Percentiles rank a stretch among this genome's conserved stretches.
Evolutionary conservation across 2,888 invertebrate genomes (phyloP).

Genomic region (Sinotaia quadrata): DNA sequence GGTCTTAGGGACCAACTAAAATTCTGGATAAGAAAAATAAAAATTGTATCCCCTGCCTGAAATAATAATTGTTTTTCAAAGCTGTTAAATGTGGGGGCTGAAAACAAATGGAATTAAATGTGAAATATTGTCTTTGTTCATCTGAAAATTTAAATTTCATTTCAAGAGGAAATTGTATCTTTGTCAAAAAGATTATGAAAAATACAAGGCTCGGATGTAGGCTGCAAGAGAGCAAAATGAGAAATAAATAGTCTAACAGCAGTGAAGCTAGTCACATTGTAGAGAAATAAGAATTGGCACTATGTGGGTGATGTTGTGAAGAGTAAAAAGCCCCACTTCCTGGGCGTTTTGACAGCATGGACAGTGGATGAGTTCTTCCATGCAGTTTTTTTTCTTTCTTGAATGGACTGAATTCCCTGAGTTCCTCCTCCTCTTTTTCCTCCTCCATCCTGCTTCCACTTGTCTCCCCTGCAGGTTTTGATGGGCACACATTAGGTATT

Average conservation of each 20-base stretch:
- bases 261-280: conserved; percentile 51
- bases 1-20: no score
- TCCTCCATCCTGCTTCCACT: background rate
- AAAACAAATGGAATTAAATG: no score
- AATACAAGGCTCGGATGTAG: no score
- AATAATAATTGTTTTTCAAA: no score
- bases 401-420: no score
- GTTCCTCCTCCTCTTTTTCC: conserved; percentile 23
- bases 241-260: background rate
- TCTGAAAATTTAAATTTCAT: no score
- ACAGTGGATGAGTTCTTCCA: conserved; percentile 92
- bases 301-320: conserved; percentile 72
- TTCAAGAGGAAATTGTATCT: no score
- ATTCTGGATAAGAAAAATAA: no score
- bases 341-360: conserved; percentile 77
- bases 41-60: no score
- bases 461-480: background rate
- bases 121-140: no score
- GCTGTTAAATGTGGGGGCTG: no score
- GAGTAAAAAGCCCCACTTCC: background rate
- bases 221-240: background rate
- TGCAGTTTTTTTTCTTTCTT: conserved; percentile 78
- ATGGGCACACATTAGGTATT: background rate
- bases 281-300: conserved; percentile 53
- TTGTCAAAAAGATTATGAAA: no score